Evolutionary conservation across 2,888 invertebrate species (phyloP), one percentile per base, ranked within the genome.

Genomic region (Amiota minor): DNA sequence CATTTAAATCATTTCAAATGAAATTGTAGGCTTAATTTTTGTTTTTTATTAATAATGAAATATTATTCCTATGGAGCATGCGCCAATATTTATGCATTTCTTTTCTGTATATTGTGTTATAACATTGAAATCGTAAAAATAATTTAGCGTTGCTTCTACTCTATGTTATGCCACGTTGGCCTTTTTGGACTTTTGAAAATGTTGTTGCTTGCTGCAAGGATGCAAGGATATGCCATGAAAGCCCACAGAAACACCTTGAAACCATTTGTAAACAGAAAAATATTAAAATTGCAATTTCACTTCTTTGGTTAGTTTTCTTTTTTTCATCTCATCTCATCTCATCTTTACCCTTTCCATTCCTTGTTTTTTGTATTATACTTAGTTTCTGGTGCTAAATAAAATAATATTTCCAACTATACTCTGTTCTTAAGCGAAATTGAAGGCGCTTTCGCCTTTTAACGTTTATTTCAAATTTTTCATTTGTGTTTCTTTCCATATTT

Each of bases 361-460:
- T 20, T 59, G 59, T 11, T 59, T 18, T n/a, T 59, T 9, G 20
- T 59, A 3, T 12, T 59, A 8, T 20, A 59, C 59, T 20, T 59
- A 59, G 59, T 59, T 59, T 59, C 59, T 59, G 59, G 23, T 20
- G 59, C 59, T 59, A 59, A 59, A 59, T 59, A 59, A 59, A 59
- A 59, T 59, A 59, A 59, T 59, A 59, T 59, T 59, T 59, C 18
- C 59, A 12, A 59, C 20, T 59, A 10, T 20, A 11, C 20, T 59
- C 6, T 35, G 35, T 6, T 35, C 35, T 6, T 35, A 35, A 35
- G 6, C 35, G 6, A 35, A 35, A 8, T 20, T 59, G 11, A 59
- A 20, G 18, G 11, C 20, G 59, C 59, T n/a, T 12, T 50, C 53
- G 2, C 18, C 16, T 59, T 20, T 20, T 18, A 20, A 16, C 35